Evolutionary conservation across 2,113 vertebrate species (phyloP).

Genomic region (Cariama cristata): DNA sequence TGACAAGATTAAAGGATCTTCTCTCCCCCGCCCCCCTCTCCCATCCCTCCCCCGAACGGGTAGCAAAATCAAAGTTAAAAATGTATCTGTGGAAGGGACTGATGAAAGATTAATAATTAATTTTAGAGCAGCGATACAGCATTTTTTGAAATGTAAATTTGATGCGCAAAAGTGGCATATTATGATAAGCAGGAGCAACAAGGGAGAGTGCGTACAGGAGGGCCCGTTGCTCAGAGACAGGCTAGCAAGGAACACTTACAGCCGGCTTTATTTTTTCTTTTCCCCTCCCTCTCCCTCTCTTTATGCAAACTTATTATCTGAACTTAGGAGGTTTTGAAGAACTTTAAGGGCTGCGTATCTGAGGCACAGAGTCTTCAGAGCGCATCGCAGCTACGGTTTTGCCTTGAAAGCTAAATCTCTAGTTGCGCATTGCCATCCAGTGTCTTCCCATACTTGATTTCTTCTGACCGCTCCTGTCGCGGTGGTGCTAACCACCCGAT

Average conservation of each 20-base stretch:
- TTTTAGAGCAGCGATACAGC: slow-evolving; percentile 70
- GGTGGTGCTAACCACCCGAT: background rate
- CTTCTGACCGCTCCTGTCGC: background rate
- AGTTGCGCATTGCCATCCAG: slow-evolving; percentile 57
- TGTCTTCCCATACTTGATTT: slow-evolving; percentile 27
- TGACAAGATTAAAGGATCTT: slow-evolving; percentile 72
- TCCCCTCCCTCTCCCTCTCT: slow-evolving; percentile 31
- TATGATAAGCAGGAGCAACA: slow-evolving; percentile 72
- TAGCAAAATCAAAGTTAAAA: slow-evolving; percentile 78
- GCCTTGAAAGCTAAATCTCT: slow-evolving; percentile 30
- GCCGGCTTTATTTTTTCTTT: slow-evolving; percentile 1
- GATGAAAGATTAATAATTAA: slow-evolving; percentile 80
- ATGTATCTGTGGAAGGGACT: slow-evolving; percentile 72
- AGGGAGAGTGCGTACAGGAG: slow-evolving; percentile 40
- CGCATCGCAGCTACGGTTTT: background rate
- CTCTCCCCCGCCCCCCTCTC: slow-evolving; percentile 39
- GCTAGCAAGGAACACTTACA: slow-evolving; percentile 43
- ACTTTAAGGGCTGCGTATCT: slow-evolving; percentile 37
- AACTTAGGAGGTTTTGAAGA: slow-evolving; percentile 44
- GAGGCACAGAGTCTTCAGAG: background rate
- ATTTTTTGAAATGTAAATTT: slow-evolving; percentile 81
- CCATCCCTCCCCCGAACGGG: slow-evolving; percentile 36
- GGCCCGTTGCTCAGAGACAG: slow-evolving; percentile 66
- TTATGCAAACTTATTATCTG: slow-evolving; percentile 68
- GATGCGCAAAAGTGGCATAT: slow-evolving; percentile 68